Evolutionary conservation across 2,113 vertebrate species (phyloP).

Genomic region (Menidia beryllina): DNA sequence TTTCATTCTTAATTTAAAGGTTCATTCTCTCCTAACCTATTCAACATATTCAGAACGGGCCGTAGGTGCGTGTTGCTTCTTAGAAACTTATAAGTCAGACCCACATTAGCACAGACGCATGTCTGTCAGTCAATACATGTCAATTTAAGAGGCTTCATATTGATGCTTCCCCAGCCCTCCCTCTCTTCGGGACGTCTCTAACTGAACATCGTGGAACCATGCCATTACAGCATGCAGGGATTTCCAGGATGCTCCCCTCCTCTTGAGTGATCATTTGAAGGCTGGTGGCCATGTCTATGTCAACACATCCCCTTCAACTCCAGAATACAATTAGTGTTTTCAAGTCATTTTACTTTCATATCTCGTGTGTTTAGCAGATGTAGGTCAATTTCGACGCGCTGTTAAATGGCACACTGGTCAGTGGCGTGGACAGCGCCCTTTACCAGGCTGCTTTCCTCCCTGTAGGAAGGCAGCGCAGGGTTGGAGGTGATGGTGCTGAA

Average conservation of each 20-base stretch:
- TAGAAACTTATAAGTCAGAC: too few relatives aligned
- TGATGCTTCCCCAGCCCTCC: too few relatives aligned
- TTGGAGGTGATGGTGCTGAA: conserved; percentile 77
- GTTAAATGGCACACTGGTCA: conserved; percentile 61
- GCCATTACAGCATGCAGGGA: neutral
- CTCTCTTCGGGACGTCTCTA: neutral
- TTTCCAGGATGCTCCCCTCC: neutral
- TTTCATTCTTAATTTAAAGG: neutral
- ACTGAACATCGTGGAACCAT: neutral
- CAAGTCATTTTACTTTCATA: conserved; percentile 12
- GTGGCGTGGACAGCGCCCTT: conserved; percentile 32
- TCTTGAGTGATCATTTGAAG: neutral
- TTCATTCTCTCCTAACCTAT: too few relatives aligned
- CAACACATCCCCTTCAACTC: conserved; percentile 8
- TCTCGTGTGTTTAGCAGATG: conserved; percentile 20
- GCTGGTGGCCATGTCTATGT: neutral
- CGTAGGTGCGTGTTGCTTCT: too few relatives aligned
- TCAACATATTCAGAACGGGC: too few relatives aligned
- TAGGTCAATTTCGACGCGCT: conserved; percentile 30
- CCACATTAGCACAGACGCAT: too few relatives aligned
- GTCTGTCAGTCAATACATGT: too few relatives aligned
- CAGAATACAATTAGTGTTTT: neutral
- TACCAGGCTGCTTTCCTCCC: conserved; percentile 40
- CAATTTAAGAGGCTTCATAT: too few relatives aligned
- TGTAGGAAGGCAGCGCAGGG: conserved; percentile 36